Base-by-base conservation (phyloP, 2,797 vertebrate genomes). In the Dendrocincla tyrannina region DNA sequence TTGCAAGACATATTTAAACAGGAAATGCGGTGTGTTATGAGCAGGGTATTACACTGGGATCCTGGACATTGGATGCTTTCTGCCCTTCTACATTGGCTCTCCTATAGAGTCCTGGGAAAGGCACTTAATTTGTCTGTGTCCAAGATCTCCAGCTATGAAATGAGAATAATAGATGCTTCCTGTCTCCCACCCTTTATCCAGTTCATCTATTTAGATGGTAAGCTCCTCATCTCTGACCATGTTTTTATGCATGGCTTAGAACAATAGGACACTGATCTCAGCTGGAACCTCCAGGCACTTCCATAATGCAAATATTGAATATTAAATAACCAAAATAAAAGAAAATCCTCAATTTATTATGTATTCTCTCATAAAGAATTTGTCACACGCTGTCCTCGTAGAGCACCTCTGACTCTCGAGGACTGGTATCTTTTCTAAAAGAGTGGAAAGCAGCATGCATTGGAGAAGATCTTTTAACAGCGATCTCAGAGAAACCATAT, bases 231-330 rank as follows among this genome's bases (percentile, higher is more conserved):
- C 79, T 94, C 93, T 89, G 82, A 62, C 95, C 42, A 4, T 68
- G 94, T 63, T 91, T 96, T 94, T 80, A 80, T 92, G 89, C 84
- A 62, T 52, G 85, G 87, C 87, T 92, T 92, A 94, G 95, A 95
- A 94, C 94, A 96, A 97, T 94, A 93, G 92, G 90, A 89, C 76
- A 66, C 58, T 91, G 89, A 96, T 93, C 96, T 89, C 92, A 78
- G 91, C 89, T 96, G 93, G 93, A 94, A 91, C 89, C 95, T 96
- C 79, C 85, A 94, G 92, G 95, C 95, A 28, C 85, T 96, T 96
- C 93, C 91, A 94, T 95, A 93, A 94, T 90, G 88, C 93, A 94
- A 92, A 97, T 97, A 96, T 94, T 97, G 84, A 93, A 92, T 89
- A 81, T 44, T 96, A 96, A 96, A 62, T 95, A 92, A 96, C 80